phyloP scores from a whole-genome alignment of 2,113 vertebrate species.

The Hucho hucho region DNA sequence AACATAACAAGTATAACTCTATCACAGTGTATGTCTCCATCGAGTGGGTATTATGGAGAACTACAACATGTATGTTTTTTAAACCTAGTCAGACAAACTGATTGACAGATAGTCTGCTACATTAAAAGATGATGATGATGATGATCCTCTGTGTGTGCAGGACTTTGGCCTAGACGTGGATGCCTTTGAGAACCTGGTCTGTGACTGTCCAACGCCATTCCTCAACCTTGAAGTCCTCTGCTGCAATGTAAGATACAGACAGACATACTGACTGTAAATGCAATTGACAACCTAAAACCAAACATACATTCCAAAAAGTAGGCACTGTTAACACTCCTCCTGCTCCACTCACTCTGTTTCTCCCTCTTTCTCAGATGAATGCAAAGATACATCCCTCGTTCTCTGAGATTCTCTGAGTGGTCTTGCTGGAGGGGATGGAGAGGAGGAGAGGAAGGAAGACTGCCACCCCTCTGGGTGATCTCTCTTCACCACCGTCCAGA shows the following conservation, averaged over 20 bases:
- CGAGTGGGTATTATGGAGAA: neutral
- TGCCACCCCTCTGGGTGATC: conserved; percentile 54
- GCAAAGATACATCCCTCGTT: conserved; percentile 81
- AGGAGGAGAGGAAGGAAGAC: conserved; percentile 40
- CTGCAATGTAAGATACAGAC: conserved; percentile 80
- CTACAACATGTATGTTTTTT: neutral
- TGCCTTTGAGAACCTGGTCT: conserved; percentile 85
- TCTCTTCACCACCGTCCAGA: conserved; percentile 36
- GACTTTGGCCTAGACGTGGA: conserved; percentile 89
- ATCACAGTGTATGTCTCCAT: neutral
- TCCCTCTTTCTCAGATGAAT: conserved; percentile 75
- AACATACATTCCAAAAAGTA: neutral
- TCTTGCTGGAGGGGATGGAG: conserved; percentile 75
- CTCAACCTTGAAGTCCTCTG: conserved; percentile 88
- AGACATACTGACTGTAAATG: neutral
- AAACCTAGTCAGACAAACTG: neutral
- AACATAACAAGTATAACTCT: neutral
- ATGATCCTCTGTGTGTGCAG: conserved; percentile 58
- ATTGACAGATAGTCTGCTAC: neutral
- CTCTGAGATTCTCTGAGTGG: conserved; percentile 78
- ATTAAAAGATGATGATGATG: neutral
- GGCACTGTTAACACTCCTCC: neutral
- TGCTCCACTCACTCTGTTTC: neutral
- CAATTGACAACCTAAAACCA: neutral
- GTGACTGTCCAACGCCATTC: conserved; percentile 79